Evolutionary conservation across 2,113 vertebrate species (phyloP), one percentile per base, ranked within the genome.

Genomic region (Aviceda subcristata): DNA sequence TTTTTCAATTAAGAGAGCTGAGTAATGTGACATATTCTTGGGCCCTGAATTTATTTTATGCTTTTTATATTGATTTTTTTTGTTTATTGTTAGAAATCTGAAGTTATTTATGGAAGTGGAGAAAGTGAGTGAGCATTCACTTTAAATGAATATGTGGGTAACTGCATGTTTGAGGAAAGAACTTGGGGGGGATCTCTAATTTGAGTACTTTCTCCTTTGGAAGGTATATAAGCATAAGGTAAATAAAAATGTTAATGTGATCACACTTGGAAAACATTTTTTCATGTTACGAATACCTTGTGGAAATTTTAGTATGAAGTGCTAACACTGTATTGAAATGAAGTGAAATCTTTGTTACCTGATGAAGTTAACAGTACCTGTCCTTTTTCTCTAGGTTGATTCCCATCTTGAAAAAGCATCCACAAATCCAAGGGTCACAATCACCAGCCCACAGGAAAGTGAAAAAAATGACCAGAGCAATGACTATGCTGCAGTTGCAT

Each of bases 361-460:
- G 0, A 59, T 60, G 38, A 67, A 11, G 13, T 75, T 78, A 75
- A 95, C 50, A 59, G n/a, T 69, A 30, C 19, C 64, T 93, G 32
- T 94, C 59, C 1, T 94, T 96, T 95, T 77, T 62, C 56, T 95
- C 38, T 24, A 98, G 98, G 95, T 39, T 86, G 96, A 93, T 51
- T 68, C 78, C 10, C 53, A 76, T 76, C 78, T 82, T 86, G 95
- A 93, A 87, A 95, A 97, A 92, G 86, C 85, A 36, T 67, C 96
- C 59, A 83, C 91, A 88, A 97, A 93, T 73, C 98, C 98, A 90
- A 98, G 97, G 95, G 98, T 98, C 63, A 98, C 97, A 85, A 45
- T 98, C 85, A 98, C 97, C 55, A 98, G 98, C 72, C 98, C 98
- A 16, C 97, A 98, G 67, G 98, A 98, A 79, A 96, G 96, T 63